Conservation (phyloP, 2,888 invertebrate genomes). For the Tanytarsus gracilentus region DNA sequence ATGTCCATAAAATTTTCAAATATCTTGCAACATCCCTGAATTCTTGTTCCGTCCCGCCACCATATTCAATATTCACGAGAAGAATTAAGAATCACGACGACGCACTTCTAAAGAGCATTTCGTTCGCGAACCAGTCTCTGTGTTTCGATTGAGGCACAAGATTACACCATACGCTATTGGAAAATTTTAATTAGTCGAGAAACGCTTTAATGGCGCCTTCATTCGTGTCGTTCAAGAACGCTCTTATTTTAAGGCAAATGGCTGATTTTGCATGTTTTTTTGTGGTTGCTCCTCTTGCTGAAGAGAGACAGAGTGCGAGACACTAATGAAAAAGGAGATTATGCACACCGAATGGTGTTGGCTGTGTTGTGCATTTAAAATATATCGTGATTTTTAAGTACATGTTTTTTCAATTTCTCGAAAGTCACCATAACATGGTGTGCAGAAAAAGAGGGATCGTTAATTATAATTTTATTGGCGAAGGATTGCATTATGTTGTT, state of each 20-base stretch:
- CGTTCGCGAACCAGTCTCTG: conserved; percentile 4
- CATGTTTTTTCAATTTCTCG: conserved; percentile 18
- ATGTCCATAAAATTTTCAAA: too few relatives aligned
- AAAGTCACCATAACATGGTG: neutral
- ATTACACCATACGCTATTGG: neutral
- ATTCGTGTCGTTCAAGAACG: conserved; percentile 8
- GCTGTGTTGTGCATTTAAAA: neutral
- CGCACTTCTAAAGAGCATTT: too few relatives aligned
- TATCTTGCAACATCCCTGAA: too few relatives aligned
- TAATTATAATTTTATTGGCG: conserved; percentile 3
- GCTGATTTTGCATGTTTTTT: conserved; percentile 8
- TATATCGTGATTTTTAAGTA: conserved; percentile 15
- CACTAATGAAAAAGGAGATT: conserved; percentile 6
- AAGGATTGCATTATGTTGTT: neutral
- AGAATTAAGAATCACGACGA: too few relatives aligned
- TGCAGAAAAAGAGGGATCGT: too few relatives aligned
- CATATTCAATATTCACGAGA: too few relatives aligned
- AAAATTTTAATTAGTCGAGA: conserved; percentile 6
- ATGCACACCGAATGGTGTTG: neutral
- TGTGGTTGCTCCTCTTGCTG: neutral
- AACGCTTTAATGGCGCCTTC: conserved; percentile 4
- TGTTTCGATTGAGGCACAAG: neutral
- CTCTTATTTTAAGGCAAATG: too few relatives aligned
- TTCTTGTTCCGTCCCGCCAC: too few relatives aligned
- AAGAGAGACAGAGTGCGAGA: neutral